A percentile compares a stretch with the other conserved stretches of the same genome.
These are phyloP conservation scores for Contarinia nasturtii DNA, from an alignment of 1,140 invertebrate genomes.

Conservation along the genomic window DNA sequence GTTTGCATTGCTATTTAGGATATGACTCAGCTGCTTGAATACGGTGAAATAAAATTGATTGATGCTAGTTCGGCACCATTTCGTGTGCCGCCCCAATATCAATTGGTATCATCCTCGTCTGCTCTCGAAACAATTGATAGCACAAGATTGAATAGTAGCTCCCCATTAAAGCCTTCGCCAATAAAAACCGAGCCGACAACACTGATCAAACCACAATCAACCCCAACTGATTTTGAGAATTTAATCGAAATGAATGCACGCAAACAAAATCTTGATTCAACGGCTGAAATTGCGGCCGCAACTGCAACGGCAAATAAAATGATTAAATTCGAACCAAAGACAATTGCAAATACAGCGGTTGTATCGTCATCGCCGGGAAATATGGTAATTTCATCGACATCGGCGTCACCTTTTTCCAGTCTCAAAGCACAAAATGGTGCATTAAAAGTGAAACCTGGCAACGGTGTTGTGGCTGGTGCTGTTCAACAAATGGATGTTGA, in stretches of 20 bases:
- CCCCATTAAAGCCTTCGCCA: background rate
- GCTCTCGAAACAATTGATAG: conserved; percentile 7
- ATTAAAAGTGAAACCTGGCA: too few relatives aligned
- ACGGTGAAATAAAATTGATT: background rate
- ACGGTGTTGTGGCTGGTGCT: too few relatives aligned
- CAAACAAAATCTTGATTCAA: background rate
- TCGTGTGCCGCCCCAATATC: conserved; percentile 18
- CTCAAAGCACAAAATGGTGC: too few relatives aligned
- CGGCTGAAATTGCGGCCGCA: background rate
- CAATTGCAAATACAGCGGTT: background rate
- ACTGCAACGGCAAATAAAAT: background rate
- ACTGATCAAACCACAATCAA: conserved; percentile 16
- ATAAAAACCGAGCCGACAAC: background rate
- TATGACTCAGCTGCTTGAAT: background rate
- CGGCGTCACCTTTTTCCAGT: too few relatives aligned
- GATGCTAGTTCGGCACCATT: conserved; percentile 10
- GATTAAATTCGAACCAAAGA: background rate
- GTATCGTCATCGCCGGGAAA: background rate
- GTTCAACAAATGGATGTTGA: too few relatives aligned
- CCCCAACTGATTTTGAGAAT: conserved; percentile 18
- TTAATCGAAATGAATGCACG: background rate
- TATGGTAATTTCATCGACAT: background rate
- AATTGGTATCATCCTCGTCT: conserved; percentile 15
- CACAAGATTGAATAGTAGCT: background rate
- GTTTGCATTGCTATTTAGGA: too few relatives aligned